Percentiles rank a stretch among this genome's conserved stretches.
Evolutionary conservation across 2,888 invertebrate species (phyloP).

Genomic region (Rhaphigaster nebulosa): DNA sequence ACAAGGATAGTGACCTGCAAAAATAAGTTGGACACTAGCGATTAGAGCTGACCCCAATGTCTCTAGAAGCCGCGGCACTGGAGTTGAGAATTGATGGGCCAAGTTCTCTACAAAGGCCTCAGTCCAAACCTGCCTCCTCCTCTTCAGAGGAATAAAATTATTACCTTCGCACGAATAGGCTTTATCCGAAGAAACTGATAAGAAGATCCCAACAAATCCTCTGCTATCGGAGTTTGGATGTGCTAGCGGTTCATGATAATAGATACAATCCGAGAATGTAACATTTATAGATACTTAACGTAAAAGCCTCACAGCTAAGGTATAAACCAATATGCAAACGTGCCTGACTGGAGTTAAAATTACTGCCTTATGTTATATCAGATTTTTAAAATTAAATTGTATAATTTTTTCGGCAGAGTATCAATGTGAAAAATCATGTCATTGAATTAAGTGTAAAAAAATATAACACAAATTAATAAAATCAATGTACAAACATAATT

Average conservation of each 20-base stretch:
- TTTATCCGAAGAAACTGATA: neutral
- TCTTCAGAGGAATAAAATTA: neutral
- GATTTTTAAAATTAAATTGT: too few relatives aligned
- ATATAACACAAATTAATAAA: too few relatives aligned
- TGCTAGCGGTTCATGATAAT: neutral
- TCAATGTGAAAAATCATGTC: too few relatives aligned
- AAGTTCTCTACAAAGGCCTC: constrained; percentile 32
- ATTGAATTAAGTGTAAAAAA: too few relatives aligned
- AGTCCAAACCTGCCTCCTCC: neutral
- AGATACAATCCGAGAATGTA: neutral
- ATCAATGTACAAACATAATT: too few relatives aligned
- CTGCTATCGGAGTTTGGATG: neutral
- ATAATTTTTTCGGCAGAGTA: too few relatives aligned
- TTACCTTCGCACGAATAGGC: neutral
- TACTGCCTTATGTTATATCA: too few relatives aligned
- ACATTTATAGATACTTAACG: too few relatives aligned
- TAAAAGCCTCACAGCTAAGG: too few relatives aligned
- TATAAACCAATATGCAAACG: too few relatives aligned
- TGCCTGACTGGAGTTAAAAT: too few relatives aligned
- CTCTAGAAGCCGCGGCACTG: neutral
- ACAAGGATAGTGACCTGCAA: neutral
- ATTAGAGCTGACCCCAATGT: neutral
- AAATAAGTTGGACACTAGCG: constrained; percentile 28
- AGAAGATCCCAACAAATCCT: neutral
- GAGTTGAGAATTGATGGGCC: constrained; percentile 36